Conservation (phyloP, 2,888 invertebrate genomes). For the Muscina levida region DNA sequence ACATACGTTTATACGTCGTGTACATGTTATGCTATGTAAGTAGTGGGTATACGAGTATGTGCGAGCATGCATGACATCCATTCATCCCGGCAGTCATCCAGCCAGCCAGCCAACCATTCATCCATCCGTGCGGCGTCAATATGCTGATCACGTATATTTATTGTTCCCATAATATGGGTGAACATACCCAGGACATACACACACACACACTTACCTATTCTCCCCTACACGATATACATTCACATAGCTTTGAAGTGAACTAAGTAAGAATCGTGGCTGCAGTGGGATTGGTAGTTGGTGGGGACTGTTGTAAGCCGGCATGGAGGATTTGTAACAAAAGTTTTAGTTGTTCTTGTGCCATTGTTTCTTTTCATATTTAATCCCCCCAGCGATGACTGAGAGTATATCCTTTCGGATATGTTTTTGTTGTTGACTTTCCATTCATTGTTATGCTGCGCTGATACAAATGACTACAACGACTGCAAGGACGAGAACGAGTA, state of each 20-base stretch:
- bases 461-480: constrained; percentile 35
- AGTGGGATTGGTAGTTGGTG: constrained; percentile 33
- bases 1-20: too few relatives aligned
- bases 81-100: constrained; percentile 41
- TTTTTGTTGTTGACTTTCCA: constrained; percentile 17
- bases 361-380: constrained; percentile 40
- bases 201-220: constrained; percentile 21
- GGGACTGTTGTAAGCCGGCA: not conserved
- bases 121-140: constrained; percentile 66
- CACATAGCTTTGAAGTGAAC: not conserved
- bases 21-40: constrained; percentile 55
- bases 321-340: constrained; percentile 42
- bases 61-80: constrained; percentile 67
- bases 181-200: constrained; percentile 60
- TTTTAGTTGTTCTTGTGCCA: constrained; percentile 30
- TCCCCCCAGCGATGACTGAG: constrained; percentile 39
- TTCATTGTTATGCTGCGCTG: constrained; percentile 52
- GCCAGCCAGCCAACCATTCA: too few relatives aligned
- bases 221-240: not conserved
- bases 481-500: not conserved
- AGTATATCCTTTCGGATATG: constrained; percentile 54
- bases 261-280: constrained; percentile 24
- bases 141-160: constrained; percentile 79
- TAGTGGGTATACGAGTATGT: constrained; percentile 50
- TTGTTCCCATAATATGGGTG: constrained; percentile 79